Conservation (phyloP, 2,113 vertebrate genomes). For the Urocynchramus pylzowi region DNA sequence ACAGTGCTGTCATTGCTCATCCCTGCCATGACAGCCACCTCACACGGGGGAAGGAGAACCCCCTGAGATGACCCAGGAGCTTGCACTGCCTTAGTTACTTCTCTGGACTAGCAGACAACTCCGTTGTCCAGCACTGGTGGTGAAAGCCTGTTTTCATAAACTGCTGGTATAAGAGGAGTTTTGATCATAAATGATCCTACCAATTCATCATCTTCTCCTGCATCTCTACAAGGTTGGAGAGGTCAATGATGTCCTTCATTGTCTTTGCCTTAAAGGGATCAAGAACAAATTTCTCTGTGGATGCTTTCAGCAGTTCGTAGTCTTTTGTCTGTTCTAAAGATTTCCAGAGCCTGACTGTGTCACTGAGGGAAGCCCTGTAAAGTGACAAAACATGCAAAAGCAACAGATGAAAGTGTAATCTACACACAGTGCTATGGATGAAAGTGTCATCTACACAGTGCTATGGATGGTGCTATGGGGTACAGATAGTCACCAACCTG, state of each 20-base stretch:
- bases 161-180: background rate
- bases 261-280: constrained; percentile 85
- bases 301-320: constrained; percentile 60
- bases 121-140: background rate
- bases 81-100: background rate
- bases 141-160: background rate
- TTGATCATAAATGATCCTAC: constrained; percentile 52
- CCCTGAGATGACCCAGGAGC: background rate
- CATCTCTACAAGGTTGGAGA: constrained; percentile 79
- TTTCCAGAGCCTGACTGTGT: constrained; percentile 83
- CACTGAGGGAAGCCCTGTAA: constrained; percentile 82
- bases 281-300: constrained; percentile 83
- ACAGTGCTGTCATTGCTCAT: background rate
- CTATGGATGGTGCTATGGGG: background rate
- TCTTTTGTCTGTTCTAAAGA: constrained; percentile 73
- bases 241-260: constrained; percentile 80
- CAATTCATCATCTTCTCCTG: constrained; percentile 74
- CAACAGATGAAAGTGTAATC: background rate
- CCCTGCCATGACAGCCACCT: background rate
- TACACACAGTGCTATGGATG: background rate
- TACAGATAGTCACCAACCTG: constrained; percentile 75
- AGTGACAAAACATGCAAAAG: background rate
- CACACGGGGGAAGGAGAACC: fast-evolving
- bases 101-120: background rate
- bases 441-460: background rate